Conservation (phyloP, 2,888 invertebrate species). For the Drosophila acutilabella region DNA sequence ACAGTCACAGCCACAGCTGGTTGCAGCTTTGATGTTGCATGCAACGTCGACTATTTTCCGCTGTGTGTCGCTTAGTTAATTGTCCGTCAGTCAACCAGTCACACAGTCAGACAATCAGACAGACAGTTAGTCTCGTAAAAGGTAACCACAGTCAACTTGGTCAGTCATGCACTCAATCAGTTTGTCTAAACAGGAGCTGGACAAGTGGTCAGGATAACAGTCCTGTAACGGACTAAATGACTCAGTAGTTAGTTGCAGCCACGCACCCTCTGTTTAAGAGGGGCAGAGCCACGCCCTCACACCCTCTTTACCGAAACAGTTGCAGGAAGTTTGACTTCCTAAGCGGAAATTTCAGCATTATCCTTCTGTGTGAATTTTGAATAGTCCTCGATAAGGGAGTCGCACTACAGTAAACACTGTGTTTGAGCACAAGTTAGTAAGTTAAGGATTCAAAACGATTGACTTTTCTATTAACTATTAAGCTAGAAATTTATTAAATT, state of each 20-base stretch:
- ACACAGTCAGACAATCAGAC: conserved; percentile 37
- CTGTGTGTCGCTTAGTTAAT: conserved; percentile 75
- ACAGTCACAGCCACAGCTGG: conserved; percentile 60
- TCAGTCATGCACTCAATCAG: conserved; percentile 78
- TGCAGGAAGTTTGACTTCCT: conserved; percentile 74
- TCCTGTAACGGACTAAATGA: conserved; percentile 38
- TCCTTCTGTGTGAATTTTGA: conserved; percentile 72
- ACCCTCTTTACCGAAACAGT: conserved; percentile 19
- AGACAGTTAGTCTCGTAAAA: conserved; percentile 37
- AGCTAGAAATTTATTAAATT: too few relatives aligned
- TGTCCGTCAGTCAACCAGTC: conserved; percentile 67
- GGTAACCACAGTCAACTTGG: conserved; percentile 57
- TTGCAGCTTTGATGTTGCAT: conserved; percentile 76
- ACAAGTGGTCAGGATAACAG: conserved; percentile 55
- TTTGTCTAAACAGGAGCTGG: conserved; percentile 42
- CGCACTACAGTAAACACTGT: conserved; percentile 3
- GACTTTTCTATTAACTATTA: too few relatives aligned
- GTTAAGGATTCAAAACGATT: neutral
- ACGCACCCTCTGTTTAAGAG: conserved; percentile 34
- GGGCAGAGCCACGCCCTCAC: conserved; percentile 24
- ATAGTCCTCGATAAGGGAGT: neutral
- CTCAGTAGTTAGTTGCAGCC: conserved; percentile 45
- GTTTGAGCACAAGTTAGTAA: neutral
- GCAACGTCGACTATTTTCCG: conserved; percentile 81
- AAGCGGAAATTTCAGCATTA: conserved; percentile 66